Percentiles rank a stretch among this genome's conserved stretches.
These are phyloP conservation scores for Synanthedon myopaeformis DNA, from an alignment of 2,888 invertebrate species.

Conservation along the genomic window DNA sequence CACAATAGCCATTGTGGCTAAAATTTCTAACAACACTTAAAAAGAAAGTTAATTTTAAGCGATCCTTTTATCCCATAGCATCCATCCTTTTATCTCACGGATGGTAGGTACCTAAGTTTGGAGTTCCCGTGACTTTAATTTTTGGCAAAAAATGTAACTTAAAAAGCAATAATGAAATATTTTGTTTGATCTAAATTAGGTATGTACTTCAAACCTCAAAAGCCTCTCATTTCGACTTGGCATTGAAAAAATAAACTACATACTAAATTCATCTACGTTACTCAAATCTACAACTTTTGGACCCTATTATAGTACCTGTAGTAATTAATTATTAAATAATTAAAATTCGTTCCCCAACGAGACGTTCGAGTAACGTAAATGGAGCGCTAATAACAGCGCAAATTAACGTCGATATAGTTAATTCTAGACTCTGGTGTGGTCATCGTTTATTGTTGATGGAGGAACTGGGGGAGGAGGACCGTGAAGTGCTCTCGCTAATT, in stretches of 20 bases:
- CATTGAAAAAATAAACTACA: constrained; percentile 7
- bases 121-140: too few relatives aligned
- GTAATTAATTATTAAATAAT: constrained; percentile 17
- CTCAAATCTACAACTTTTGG: constrained; percentile 43
- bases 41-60: too few relatives aligned
- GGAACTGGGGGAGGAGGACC: constrained; percentile 41
- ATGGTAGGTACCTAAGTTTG: too few relatives aligned
- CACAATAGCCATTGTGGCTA: too few relatives aligned
- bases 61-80: too few relatives aligned
- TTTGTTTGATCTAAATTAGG: too few relatives aligned
- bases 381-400: neutral
- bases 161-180: too few relatives aligned
- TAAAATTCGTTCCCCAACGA: neutral
- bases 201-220: too few relatives aligned
- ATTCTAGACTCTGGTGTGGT: constrained; percentile 37
- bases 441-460: constrained; percentile 22
- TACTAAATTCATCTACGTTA: constrained; percentile 24
- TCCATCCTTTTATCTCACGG: too few relatives aligned
- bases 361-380: constrained; percentile 12
- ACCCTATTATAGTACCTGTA: constrained; percentile 48
- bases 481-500: constrained; percentile 52
- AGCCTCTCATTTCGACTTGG: constrained; percentile 6
- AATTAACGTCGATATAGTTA: neutral
- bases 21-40: too few relatives aligned
- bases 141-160: too few relatives aligned